Base-by-base conservation (phyloP, 2,888 invertebrate genomes). In the Andrena minutula region DNA sequence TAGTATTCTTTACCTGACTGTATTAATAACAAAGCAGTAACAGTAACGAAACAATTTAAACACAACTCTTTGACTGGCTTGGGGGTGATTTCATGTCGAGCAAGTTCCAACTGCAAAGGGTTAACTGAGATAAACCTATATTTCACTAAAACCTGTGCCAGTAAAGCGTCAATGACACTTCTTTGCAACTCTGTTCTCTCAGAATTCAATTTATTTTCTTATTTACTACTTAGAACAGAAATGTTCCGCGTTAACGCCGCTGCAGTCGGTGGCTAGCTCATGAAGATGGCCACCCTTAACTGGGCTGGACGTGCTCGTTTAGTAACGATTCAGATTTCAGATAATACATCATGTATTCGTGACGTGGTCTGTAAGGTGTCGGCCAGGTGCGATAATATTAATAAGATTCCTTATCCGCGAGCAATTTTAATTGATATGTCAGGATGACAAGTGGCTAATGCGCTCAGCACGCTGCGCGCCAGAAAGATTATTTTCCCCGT, bases 341-440 rank as follows among this genome's bases (percentile, higher is more conserved):
- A 86, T 86, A 86, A 82, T 77, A 53, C 72, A 58, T 64, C 64
- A 53, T 58, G 64, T 60, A 75, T 12, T 32, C 65, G 30, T 64
- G 76, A 76, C 64, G 47, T n/a, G 35, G 32, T 20, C 35, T 26
- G 51, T 63, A 60, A 69, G 32, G 74, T 72, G 75, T 75, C 81
- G 47, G 41, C 16, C 65, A 32, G 64, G 60, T 75, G 78, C 77
- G 85, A 87, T 86, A 86, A 83, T 83, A 79, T 85, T 85, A 82
- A 75, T 85, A 81, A 73, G 83, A 77, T 78, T 28, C 63, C 68
- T 78, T 84, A 80, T 84, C 82, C 65, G n/a, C 20, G 65, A 69
- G 79, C 76, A 77, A 84, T 86, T 87, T 85, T 86, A 86, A 87
- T 85, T 83, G 83, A 86, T 81, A 86, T 73, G 85, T 87, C 87